Evolutionary conservation across 2,797 vertebrate genomes (phyloP).

Genomic region (Triplophysa bombifrons): DNA sequence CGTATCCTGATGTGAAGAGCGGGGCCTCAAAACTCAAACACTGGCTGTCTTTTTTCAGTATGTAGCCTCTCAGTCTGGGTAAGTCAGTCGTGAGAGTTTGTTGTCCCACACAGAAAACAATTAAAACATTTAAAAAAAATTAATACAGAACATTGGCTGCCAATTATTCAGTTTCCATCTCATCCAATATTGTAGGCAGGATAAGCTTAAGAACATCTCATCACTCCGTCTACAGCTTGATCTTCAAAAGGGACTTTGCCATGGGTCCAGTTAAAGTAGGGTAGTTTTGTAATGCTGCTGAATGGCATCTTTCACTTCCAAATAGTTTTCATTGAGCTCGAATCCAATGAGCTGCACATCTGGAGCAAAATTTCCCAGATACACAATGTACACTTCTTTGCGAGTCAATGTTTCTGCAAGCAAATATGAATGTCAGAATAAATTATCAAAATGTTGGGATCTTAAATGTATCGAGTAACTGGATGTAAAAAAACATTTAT

Average conservation of each 20-base stretch:
- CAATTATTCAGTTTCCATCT: not conserved
- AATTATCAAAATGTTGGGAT: not conserved
- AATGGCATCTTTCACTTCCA: conserved; percentile 57
- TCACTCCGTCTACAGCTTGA: conserved; percentile 57
- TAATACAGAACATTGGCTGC: too few species aligned
- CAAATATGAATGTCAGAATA: not conserved
- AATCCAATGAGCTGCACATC: conserved; percentile 74
- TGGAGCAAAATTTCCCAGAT: conserved; percentile 74
- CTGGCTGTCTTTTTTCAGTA: conserved; percentile 60
- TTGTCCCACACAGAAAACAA: conserved; percentile 37
- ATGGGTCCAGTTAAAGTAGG: conserved; percentile 67
- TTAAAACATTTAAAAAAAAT: too few species aligned
- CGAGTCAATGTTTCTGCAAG: conserved; percentile 69
- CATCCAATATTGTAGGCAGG: not conserved
- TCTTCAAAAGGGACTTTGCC: conserved; percentile 72
- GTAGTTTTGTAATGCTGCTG: conserved; percentile 50
- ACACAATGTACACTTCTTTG: conserved; percentile 69
- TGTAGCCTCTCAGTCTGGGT: conserved; percentile 66
- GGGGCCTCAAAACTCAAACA: conserved; percentile 72
- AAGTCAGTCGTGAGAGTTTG: conserved; percentile 65
- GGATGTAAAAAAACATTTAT: conserved; percentile 19
- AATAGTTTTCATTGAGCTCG: conserved; percentile 64
- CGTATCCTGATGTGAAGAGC: conserved; percentile 72
- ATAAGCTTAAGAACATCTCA: conserved; percentile 49
- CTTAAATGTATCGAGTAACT: not conserved